Evolutionary conservation across 2,113 vertebrate genomes (phyloP).

Genomic region (Eretmochelys imbricata): DNA sequence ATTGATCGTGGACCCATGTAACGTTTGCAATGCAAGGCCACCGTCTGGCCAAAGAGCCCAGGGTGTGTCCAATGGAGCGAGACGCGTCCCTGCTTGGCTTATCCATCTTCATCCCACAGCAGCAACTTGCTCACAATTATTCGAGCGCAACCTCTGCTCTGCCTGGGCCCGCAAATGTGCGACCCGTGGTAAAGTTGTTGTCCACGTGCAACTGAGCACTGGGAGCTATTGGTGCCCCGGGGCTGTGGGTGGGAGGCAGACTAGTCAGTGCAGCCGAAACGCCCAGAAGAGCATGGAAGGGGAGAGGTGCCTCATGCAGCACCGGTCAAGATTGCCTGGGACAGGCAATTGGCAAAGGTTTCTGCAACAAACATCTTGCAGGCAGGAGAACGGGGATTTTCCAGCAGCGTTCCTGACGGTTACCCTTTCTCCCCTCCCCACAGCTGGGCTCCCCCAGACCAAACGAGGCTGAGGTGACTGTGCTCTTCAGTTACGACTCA

Average conservation of each 20-base stretch:
- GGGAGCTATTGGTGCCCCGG: too few species aligned
- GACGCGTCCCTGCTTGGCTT: accelerated
- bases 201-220: background rate
- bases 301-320: background rate
- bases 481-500: background rate
- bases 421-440: background rate
- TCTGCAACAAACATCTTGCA: too few species aligned
- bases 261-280: background rate
- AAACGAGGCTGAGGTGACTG: background rate
- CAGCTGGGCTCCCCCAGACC: background rate
- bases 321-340: background rate
- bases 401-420: background rate
- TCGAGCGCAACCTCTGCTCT: accelerated
- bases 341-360: background rate
- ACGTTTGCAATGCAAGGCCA: accelerated
- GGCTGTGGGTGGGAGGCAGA: background rate
- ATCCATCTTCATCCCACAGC: accelerated
- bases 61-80: accelerated
- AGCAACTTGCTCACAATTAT: accelerated
- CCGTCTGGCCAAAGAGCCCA: accelerated
- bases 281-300: background rate
- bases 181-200: background rate
- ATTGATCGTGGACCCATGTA: accelerated
- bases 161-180: background rate
- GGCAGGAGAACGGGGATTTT: background rate